Conservation (phyloP, 2,888 invertebrate species). For the Helobdella robusta region DNA sequence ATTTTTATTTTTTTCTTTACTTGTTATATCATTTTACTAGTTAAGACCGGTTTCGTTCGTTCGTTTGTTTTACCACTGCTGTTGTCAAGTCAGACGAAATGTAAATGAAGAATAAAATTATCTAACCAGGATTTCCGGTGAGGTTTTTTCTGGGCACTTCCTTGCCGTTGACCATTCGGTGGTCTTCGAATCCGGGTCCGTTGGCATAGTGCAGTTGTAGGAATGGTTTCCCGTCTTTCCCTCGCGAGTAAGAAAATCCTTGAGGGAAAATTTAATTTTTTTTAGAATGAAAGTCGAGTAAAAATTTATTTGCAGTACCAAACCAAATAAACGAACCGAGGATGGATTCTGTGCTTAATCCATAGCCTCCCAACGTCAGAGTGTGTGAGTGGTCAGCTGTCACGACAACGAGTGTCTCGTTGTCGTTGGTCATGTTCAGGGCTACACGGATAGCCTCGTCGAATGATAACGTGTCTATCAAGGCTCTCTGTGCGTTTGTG, state of each 20-base stretch:
- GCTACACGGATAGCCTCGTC: slow-evolving; percentile 63
- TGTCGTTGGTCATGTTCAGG: slow-evolving; percentile 52
- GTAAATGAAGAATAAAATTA: too few relatives aligned
- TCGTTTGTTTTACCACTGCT: too few relatives aligned
- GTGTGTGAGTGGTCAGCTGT: slow-evolving; percentile 50
- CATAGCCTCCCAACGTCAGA: slow-evolving; percentile 45
- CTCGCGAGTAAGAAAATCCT: too few relatives aligned
- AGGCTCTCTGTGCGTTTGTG: slow-evolving; percentile 54
- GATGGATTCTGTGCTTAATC: slow-evolving; percentile 41
- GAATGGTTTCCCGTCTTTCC: slow-evolving; percentile 30
- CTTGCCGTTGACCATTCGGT: slow-evolving; percentile 15
- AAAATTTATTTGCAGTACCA: background rate
- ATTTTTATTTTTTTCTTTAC: too few relatives aligned
- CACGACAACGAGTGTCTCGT: slow-evolving; percentile 63
- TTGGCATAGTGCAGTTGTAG: slow-evolving; percentile 32
- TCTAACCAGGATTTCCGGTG: background rate
- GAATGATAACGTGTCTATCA: slow-evolving; percentile 71
- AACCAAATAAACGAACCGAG: slow-evolving; percentile 37
- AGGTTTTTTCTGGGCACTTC: slow-evolving; percentile 18
- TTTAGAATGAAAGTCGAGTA: background rate
- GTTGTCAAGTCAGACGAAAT: too few relatives aligned
- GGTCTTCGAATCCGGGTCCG: slow-evolving; percentile 29
- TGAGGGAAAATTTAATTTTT: too few relatives aligned
- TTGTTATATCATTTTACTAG: too few relatives aligned
- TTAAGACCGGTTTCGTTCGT: too few relatives aligned